phyloP scores from a whole-genome alignment of 2,888 invertebrate genomes.

The Meandrusa payeni region DNA sequence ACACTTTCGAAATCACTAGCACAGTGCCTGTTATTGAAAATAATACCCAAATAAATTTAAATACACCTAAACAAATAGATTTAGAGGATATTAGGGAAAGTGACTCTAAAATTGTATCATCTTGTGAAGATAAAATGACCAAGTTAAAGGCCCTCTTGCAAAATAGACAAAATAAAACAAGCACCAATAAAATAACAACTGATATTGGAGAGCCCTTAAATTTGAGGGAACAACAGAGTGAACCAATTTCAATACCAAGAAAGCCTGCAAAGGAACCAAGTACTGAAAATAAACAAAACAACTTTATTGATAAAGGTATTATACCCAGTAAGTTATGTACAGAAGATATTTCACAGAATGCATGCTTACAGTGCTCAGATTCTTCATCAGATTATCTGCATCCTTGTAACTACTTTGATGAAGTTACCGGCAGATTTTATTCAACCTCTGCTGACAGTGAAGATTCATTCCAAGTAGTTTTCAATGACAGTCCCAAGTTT shows the following conservation, averaged over 20 bases:
- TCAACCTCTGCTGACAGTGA: slow-evolving; percentile 56
- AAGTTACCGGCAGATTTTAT: slow-evolving; percentile 59
- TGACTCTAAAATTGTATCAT: slow-evolving; percentile 45
- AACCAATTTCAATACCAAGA: slow-evolving; percentile 17
- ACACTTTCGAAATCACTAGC: slow-evolving; percentile 38
- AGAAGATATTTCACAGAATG: slow-evolving; percentile 13
- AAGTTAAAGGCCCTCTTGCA: slow-evolving; percentile 54
- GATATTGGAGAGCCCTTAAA: slow-evolving; percentile 2
- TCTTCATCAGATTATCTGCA: slow-evolving; percentile 27
- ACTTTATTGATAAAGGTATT: not conserved
- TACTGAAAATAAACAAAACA: no score
- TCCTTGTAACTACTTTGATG: slow-evolving; percentile 46
- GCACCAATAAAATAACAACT: no score
- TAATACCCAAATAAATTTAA: slow-evolving; percentile 12
- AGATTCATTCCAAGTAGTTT: slow-evolving; percentile 73
- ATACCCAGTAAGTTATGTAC: not conserved
- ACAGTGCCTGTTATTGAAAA: slow-evolving; percentile 18
- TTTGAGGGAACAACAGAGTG: slow-evolving; percentile 5
- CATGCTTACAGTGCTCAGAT: slow-evolving; percentile 25
- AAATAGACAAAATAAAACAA: slow-evolving; percentile 42
- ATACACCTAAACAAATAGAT: slow-evolving; percentile 12
- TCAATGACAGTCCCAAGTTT: slow-evolving; percentile 47
- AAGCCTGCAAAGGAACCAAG: no score
- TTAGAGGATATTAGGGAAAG: slow-evolving; percentile 9
- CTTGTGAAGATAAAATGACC: slow-evolving; percentile 65